Evolutionary conservation across 2,113 vertebrate genomes (phyloP).

Genomic region (Anoplopoma fimbria): DNA sequence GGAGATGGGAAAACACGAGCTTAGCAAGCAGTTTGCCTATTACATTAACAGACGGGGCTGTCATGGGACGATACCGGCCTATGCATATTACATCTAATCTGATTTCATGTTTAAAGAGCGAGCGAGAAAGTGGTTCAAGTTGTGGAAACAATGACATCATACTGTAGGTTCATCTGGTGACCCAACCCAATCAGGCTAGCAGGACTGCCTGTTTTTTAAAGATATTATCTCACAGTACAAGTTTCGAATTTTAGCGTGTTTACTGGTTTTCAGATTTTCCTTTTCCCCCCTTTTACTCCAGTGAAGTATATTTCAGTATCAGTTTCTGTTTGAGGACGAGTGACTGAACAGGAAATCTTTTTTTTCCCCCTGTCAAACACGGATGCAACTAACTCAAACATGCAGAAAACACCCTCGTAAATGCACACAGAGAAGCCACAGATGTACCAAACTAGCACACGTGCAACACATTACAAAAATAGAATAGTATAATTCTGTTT

Average conservation of each 20-base stretch:
- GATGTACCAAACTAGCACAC: conserved; percentile 34
- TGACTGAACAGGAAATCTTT: conserved; percentile 33
- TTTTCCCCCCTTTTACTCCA: not conserved
- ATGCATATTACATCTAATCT: conserved; percentile 79
- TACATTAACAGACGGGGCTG: conserved; percentile 72
- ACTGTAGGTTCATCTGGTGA: conserved; percentile 54
- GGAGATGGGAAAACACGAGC: conserved; percentile 74
- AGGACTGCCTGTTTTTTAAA: conserved; percentile 48
- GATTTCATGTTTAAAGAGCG: conserved; percentile 74
- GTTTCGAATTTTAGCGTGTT: conserved; percentile 39
- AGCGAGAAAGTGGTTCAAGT: conserved; percentile 74
- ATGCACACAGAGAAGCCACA: conserved; percentile 35
- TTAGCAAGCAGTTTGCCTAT: conserved; percentile 76
- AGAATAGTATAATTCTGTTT: conserved; percentile 49
- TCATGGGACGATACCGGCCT: conserved; percentile 63
- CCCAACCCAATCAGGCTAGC: conserved; percentile 64
- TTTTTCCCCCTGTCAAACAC: conserved; percentile 42
- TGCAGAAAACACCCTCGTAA: conserved; percentile 49
- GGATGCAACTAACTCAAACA: conserved; percentile 26
- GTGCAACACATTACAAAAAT: conserved; percentile 56
- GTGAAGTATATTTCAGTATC: conserved; percentile 4
- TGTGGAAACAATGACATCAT: conserved; percentile 81
- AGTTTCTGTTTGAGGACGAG: conserved; percentile 7
- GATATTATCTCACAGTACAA: conserved; percentile 49
- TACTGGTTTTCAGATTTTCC: not conserved